These are phyloP conservation scores for Oryzaephilus surinamensis DNA, from an alignment of 1,140 invertebrate species.

Conservation along the genomic window DNA sequence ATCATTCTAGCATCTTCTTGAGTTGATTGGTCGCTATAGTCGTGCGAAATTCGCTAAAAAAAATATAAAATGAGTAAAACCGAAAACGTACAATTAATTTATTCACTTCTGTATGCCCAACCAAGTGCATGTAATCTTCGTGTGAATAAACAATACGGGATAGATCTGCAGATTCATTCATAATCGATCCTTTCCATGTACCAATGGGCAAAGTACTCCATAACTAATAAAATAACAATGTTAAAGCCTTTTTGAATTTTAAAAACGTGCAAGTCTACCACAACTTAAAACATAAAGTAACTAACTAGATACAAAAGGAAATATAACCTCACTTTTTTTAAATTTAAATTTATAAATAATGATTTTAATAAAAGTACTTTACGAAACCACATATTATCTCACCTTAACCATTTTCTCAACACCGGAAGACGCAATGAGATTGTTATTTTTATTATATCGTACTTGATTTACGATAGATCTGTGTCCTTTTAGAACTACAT, in stretches of 20 bases:
- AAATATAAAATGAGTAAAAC: slow-evolving; percentile 21
- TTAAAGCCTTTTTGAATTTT: too few species aligned
- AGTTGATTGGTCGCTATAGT: slow-evolving; percentile 73
- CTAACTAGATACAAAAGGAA: too few species aligned
- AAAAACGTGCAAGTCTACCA: too few species aligned
- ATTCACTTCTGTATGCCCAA: slow-evolving; percentile 66
- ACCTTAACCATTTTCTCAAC: slow-evolving; percentile 93
- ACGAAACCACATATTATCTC: too few species aligned
- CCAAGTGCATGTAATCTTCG: slow-evolving; percentile 74
- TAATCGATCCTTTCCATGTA: slow-evolving; percentile 44
- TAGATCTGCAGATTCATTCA: slow-evolving; percentile 47
- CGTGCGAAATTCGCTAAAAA: slow-evolving; percentile 67
- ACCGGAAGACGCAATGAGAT: slow-evolving; percentile 83
- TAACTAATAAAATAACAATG: slow-evolving; percentile 41
- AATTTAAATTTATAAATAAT: too few species aligned
- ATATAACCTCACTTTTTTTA: too few species aligned
- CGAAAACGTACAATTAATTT: slow-evolving; percentile 25
- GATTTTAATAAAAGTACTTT: too few species aligned
- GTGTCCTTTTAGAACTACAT: slow-evolving; percentile 79
- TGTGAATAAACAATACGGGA: slow-evolving; percentile 73
- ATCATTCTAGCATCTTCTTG: slow-evolving; percentile 90
- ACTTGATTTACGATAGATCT: slow-evolving; percentile 95
- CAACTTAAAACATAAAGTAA: too few species aligned
- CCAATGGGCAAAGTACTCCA: slow-evolving; percentile 67
- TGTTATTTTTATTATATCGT: slow-evolving; percentile 74